Evolutionary conservation across 1,140 invertebrate genomes (phyloP).

Genomic region (Himalopsyche phryganea): DNA sequence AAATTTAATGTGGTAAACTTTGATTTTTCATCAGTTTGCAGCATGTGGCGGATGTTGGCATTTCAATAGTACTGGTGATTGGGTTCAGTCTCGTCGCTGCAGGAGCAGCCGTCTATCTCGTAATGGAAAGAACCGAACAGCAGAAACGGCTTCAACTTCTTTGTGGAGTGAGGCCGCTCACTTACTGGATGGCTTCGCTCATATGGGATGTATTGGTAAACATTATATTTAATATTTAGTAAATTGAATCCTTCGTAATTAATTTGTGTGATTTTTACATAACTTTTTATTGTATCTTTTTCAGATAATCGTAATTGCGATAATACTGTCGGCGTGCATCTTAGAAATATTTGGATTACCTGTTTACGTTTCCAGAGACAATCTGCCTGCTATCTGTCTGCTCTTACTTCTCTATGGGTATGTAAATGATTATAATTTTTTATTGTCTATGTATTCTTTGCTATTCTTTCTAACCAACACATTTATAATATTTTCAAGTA

Average conservation of each 20-base stretch:
- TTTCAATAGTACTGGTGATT: conserved; percentile 59
- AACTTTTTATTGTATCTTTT: conserved; percentile 11
- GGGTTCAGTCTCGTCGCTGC: conserved; percentile 60
- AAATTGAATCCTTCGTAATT: no score
- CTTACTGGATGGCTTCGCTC: conserved; percentile 59
- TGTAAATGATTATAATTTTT: no score
- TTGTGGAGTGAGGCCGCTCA: conserved; percentile 55
- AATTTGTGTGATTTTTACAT: no score
- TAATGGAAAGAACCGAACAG: conserved; percentile 55
- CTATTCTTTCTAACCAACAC: no score
- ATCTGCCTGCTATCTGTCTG: conserved; percentile 57
- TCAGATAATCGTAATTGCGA: conserved; percentile 51
- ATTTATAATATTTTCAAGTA: no score
- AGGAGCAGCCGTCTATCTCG: conserved; percentile 57
- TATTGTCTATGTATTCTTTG: no score
- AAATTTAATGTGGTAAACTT: no score
- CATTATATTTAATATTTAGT: no score
- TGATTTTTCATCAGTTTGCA: no score
- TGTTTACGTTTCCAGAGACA: conserved; percentile 60
- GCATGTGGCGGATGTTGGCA: conserved; percentile 63
- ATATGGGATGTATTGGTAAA: conserved; percentile 59
- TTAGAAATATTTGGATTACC: conserved; percentile 61
- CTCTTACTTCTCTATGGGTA: conserved; percentile 60
- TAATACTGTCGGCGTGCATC: conserved; percentile 54
- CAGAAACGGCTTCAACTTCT: conserved; percentile 63